Base-by-base conservation (phyloP, 2,113 vertebrate species). In the Oncorhynchus clarkii region DNA sequence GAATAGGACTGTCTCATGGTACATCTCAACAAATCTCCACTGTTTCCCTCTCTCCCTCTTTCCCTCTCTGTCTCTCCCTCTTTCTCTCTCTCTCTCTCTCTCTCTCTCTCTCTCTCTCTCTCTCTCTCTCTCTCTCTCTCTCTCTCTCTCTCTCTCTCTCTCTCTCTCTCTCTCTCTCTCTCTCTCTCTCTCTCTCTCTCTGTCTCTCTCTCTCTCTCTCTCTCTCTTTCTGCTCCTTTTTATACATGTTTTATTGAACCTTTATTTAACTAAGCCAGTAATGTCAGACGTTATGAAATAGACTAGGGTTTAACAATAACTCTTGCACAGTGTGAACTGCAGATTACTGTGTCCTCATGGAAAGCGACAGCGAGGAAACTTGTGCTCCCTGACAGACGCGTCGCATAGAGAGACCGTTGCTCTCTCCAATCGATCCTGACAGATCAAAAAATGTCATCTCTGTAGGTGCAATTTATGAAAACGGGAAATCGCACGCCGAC, bases 361-460 rank as follows among this genome's bases (percentile, higher is more conserved):
- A 87, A 84, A 76, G 81, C 79, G 74, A 78, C 82, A 80, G 77
- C n/a, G 39, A 24, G 22, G 34, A 64, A 89, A 81, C 89, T 88
- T 81, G 83, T 83, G 87, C 83, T 74, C 49, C 60, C 51, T 87
- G 86, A 90, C 89, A 86, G 82, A 83, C 84, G 83, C 68, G 74
- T 66, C 76, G 67, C 77, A 83, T 85, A 80, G 76, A 81, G 84
- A 80, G 77, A 89, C 78, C 67, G 69, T 20, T 66, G 80, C 72
- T 85, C 71, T 71, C 72, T 68, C 34, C 14, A 12, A 87, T 80
- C 75, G 87, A 82, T 84, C 74, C 78, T 87, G 89, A 89, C 88
- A 83, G 86, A 89, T 85, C 59, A 70, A 65, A 78, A 26, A 75
- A 69, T 66, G 66, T 72, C 76, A 87, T 88, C 85, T 91, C 86